Conservation (phyloP, 2,888 invertebrate species). For the Hypsopygia costalis region DNA sequence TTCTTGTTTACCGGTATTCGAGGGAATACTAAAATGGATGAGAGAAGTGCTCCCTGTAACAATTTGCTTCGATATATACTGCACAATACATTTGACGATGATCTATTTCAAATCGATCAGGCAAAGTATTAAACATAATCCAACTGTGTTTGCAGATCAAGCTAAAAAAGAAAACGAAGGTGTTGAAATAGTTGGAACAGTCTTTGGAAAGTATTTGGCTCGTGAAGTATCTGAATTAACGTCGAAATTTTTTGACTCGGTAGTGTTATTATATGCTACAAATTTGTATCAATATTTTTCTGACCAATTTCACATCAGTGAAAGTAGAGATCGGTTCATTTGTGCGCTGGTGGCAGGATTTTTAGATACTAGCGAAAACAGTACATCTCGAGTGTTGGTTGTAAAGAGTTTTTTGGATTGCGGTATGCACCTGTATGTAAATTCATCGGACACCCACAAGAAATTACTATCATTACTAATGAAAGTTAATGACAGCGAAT, state of each 20-base stretch:
- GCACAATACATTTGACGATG: conserved; percentile 42
- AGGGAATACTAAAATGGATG: conserved; percentile 33
- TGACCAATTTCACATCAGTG: conserved; percentile 13
- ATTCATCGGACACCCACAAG: not conserved
- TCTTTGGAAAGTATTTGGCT: conserved; percentile 40
- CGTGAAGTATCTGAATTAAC: conserved; percentile 35
- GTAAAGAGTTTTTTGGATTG: not conserved
- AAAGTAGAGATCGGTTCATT: not conserved
- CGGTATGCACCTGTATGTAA: not conserved
- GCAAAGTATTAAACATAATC: conserved; percentile 30
- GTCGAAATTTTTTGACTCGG: conserved; percentile 37
- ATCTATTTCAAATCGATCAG: conserved; percentile 45
- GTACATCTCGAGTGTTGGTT: not conserved
- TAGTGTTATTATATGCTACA: conserved; percentile 34
- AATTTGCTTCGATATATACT: conserved; percentile 33
- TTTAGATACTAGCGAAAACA: not conserved
- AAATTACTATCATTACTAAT: not conserved
- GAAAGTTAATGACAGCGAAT: too few species aligned
- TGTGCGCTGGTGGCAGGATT: conserved; percentile 1
- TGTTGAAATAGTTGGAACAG: conserved; percentile 34
- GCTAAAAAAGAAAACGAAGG: conserved; percentile 28
- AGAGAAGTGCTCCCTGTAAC: conserved; percentile 37
- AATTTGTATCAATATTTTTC: conserved; percentile 27
- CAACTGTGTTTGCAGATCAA: conserved; percentile 32
- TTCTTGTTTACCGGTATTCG: conserved; percentile 37